Evolutionary conservation across 2,797 vertebrate genomes (phyloP).

Genomic region (Vultur gryphus): DNA sequence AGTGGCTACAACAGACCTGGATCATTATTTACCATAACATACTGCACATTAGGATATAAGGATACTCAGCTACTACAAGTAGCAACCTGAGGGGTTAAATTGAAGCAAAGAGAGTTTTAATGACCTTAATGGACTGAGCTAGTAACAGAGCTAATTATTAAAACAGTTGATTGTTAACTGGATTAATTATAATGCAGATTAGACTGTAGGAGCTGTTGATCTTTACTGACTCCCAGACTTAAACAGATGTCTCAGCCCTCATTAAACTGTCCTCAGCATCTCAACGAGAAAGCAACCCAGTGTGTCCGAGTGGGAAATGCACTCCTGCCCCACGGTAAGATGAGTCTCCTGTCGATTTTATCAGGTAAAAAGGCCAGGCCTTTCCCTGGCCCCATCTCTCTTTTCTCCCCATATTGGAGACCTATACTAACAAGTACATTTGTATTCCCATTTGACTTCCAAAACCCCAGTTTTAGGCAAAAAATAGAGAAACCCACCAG

Average conservation of each 20-base stretch:
- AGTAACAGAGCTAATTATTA: background rate
- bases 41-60: background rate
- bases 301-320: background rate
- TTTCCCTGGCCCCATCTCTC: background rate
- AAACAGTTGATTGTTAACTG: background rate
- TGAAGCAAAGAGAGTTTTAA: background rate
- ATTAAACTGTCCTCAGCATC: background rate
- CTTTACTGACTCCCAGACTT: background rate
- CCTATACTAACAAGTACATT: background rate
- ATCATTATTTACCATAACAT: background rate
- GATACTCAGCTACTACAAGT: background rate
- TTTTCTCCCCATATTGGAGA: background rate
- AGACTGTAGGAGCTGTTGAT: background rate
- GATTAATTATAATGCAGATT: background rate
- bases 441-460: background rate
- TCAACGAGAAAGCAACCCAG: background rate
- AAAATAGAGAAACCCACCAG: background rate
- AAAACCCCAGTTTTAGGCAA: background rate
- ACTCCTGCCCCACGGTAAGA: background rate
- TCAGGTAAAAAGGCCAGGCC: background rate
- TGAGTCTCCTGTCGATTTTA: background rate
- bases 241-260: background rate
- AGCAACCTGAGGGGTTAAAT: background rate
- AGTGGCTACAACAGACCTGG: background rate
- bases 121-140: background rate